A percentile compares a stretch with the other conserved stretches of the same genome.
phyloP scores from a whole-genome alignment of 2,797 vertebrate genomes.

The Enteromius trimaculatus region DNA sequence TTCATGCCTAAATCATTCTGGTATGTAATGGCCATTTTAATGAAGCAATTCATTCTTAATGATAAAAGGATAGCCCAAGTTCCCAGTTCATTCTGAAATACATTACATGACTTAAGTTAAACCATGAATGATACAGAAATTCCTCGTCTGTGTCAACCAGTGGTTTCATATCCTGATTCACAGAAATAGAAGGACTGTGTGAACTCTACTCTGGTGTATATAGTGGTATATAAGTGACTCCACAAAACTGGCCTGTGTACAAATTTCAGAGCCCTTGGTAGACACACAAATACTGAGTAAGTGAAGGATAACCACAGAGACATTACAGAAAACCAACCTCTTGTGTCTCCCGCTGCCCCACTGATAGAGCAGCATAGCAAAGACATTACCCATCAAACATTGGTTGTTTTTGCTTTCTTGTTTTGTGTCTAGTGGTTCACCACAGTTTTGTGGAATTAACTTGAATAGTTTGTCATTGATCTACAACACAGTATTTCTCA shows the following conservation, averaged over 20 bases:
- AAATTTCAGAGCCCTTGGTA: conserved; percentile 2
- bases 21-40: background rate
- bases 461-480: conserved; percentile 38
- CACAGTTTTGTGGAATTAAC: conserved; percentile 57
- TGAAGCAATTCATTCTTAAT: background rate
- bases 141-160: background rate
- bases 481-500: conserved; percentile 47
- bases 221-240: background rate
- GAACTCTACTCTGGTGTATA: conserved; percentile 20
- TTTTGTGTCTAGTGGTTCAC: conserved; percentile 60
- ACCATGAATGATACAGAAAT: conserved; percentile 2
- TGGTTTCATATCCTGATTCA: conserved; percentile 15
- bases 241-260: conserved; percentile 4
- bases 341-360: conserved; percentile 31
- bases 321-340: conserved; percentile 27
- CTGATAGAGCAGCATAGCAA: conserved; percentile 43
- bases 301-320: conserved; percentile 45
- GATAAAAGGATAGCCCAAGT: background rate
- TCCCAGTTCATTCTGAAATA: background rate
- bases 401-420: conserved; percentile 43
- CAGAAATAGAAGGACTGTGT: conserved; percentile 8
- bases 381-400: conserved; percentile 53
- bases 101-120: background rate
- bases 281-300: conserved; percentile 25
- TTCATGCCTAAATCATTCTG: background rate